Conservation (phyloP, 2,888 invertebrate genomes). For the Phengaris arion region DNA sequence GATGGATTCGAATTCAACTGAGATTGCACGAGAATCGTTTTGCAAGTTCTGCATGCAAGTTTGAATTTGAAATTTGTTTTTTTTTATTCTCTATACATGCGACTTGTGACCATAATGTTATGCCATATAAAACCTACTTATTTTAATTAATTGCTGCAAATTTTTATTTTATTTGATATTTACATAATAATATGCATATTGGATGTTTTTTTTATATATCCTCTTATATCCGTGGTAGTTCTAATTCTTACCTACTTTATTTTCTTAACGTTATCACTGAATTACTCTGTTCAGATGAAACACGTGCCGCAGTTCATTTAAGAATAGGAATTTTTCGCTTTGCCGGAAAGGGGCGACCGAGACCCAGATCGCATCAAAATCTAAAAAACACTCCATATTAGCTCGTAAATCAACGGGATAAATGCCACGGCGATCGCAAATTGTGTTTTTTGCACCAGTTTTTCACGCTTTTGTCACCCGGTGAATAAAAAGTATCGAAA, state of each 20-base stretch:
- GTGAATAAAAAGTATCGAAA: slow-evolving; percentile 69
- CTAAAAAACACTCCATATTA: slow-evolving; percentile 42
- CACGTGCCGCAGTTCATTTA: slow-evolving; percentile 58
- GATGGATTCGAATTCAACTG: slow-evolving; percentile 25
- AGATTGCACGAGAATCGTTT: background rate
- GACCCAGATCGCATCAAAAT: slow-evolving; percentile 55
- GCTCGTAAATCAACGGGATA: slow-evolving; percentile 47
- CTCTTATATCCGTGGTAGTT: background rate
- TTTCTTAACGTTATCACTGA: background rate
- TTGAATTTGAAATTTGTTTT: slow-evolving; percentile 9
- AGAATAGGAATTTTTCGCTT: slow-evolving; percentile 58
- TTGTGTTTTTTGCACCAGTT: slow-evolving; percentile 45
- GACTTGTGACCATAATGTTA: background rate
- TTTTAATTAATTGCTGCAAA: slow-evolving; percentile 8
- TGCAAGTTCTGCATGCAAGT: slow-evolving; percentile 7
- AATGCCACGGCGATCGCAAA: slow-evolving; percentile 39
- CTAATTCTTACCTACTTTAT: background rate
- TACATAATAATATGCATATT: too few species aligned
- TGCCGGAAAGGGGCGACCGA: slow-evolving; percentile 63
- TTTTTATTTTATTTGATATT: background rate
- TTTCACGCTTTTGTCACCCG: slow-evolving; percentile 71
- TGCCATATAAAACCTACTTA: background rate
- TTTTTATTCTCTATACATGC: background rate
- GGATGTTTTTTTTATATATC: too few species aligned
- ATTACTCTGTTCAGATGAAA: slow-evolving; percentile 34